These are phyloP conservation scores for Belonocnema kinseyi DNA, from an alignment of 1,140 invertebrate genomes.

Conservation along the genomic window DNA sequence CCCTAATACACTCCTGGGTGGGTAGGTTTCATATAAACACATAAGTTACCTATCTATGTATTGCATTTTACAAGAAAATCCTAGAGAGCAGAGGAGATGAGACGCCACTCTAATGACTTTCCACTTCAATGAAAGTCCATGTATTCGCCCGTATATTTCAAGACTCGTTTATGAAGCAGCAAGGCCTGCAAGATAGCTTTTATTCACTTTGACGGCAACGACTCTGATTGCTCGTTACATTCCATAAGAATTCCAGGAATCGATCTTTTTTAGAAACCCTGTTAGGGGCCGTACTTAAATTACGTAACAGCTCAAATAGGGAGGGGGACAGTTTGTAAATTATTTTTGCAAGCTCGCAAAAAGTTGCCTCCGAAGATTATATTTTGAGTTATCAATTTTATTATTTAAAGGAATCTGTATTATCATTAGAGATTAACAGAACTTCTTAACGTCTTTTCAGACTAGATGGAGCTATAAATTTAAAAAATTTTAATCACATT, in stretches of 20 bases:
- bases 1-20: background rate
- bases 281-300: too few relatives aligned
- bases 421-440: too few relatives aligned
- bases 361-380: too few relatives aligned
- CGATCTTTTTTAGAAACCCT: background rate
- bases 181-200: constrained; percentile 1
- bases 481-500: too few relatives aligned
- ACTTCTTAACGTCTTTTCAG: too few relatives aligned
- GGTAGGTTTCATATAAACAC: background rate
- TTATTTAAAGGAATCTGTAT: too few relatives aligned
- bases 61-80: constrained; percentile 15
- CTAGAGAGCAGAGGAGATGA: background rate
- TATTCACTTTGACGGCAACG: constrained; percentile 1
- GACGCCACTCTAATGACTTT: constrained; percentile 25
- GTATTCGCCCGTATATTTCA: constrained; percentile 1
- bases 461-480: too few relatives aligned
- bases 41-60: background rate
- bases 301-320: too few relatives aligned
- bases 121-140: constrained; percentile 26
- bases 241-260: background rate
- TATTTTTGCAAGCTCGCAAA: too few relatives aligned
- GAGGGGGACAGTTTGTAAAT: too few relatives aligned
- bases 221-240: constrained; percentile 1
- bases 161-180: constrained; percentile 20
- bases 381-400: too few relatives aligned